A percentile compares a stretch with the other conserved stretches of the same genome.
phyloP scores from a whole-genome alignment of 1,140 invertebrate species.

The Aethina tumida region DNA sequence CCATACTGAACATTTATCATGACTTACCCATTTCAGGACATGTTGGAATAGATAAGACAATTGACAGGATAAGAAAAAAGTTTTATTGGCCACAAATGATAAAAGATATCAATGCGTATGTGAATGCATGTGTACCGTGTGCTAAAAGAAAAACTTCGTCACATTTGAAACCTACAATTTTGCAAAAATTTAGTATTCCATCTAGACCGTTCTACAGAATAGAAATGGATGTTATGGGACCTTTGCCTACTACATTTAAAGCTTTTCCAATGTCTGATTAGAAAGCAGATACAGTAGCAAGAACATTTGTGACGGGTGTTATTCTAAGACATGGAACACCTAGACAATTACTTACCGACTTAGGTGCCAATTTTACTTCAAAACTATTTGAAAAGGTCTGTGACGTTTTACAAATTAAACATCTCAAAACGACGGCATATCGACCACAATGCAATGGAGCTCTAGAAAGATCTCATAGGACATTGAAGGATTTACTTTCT shows the following conservation, averaged over 20 bases:
- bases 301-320: constrained; percentile 19
- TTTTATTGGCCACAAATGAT: constrained; percentile 19
- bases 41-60: constrained; percentile 15
- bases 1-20: constrained; percentile 7
- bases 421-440: constrained; percentile 24
- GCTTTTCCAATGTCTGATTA: constrained; percentile 19
- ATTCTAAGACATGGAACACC: constrained; percentile 25
- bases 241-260: constrained; percentile 20
- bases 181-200: constrained; percentile 7
- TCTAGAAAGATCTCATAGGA: constrained; percentile 18
- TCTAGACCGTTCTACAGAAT: constrained; percentile 22
- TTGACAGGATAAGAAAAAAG: constrained; percentile 1
- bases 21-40: constrained; percentile 15
- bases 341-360: constrained; percentile 24
- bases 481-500: constrained; percentile 13
- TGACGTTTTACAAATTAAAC: constrained; percentile 24
- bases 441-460: constrained; percentile 22
- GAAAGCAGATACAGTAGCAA: constrained; percentile 18
- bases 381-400: constrained; percentile 23
- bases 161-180: constrained; percentile 7
- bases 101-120: constrained; percentile 14
- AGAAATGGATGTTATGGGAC: constrained; percentile 34
- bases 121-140: constrained; percentile 15
- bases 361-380: constrained; percentile 26
- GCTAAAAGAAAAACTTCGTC: constrained; percentile 13